Evolutionary conservation across 2,113 vertebrate genomes (phyloP).

Genomic region (Aldabrachelys gigantea): DNA sequence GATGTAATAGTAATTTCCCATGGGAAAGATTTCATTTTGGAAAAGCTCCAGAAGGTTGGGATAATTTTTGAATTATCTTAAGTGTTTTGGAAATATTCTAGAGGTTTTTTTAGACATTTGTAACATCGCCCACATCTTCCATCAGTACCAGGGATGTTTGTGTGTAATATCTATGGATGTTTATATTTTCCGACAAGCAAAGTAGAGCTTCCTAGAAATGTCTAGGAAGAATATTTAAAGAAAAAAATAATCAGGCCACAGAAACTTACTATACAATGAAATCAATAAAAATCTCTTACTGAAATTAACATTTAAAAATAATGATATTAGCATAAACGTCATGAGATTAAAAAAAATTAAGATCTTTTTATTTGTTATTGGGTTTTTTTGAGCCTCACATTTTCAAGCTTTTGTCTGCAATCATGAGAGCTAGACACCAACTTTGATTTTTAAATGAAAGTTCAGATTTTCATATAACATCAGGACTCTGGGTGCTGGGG

Average conservation of each 20-base stretch:
- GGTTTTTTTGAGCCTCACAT: not conserved
- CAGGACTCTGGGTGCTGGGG: not conserved
- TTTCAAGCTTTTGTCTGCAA: slow-evolving; percentile 4
- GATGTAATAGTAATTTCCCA: not conserved
- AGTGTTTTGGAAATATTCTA: slow-evolving; percentile 27
- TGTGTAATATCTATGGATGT: not conserved
- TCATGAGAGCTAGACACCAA: not conserved
- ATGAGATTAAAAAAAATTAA: not conserved
- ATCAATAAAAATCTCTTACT: not conserved
- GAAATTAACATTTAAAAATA: not conserved
- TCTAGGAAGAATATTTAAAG: not conserved
- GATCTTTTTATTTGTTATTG: not conserved
- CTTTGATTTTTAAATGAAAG: not conserved
- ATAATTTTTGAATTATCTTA: not conserved
- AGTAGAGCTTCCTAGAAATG: not conserved
- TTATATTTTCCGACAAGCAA: slow-evolving; percentile 14
- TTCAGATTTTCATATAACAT: not conserved
- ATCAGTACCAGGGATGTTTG: not conserved
- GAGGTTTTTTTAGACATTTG: not conserved
- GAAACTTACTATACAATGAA: not conserved
- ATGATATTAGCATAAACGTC: not conserved
- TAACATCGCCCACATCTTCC: not conserved
- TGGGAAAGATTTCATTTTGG: slow-evolving; percentile 1
- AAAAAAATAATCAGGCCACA: not conserved
- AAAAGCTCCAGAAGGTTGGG: slow-evolving; percentile 33